Conservation (phyloP, 2,113 vertebrate genomes). For the Sinocyclocheilus anophthalmus region DNA sequence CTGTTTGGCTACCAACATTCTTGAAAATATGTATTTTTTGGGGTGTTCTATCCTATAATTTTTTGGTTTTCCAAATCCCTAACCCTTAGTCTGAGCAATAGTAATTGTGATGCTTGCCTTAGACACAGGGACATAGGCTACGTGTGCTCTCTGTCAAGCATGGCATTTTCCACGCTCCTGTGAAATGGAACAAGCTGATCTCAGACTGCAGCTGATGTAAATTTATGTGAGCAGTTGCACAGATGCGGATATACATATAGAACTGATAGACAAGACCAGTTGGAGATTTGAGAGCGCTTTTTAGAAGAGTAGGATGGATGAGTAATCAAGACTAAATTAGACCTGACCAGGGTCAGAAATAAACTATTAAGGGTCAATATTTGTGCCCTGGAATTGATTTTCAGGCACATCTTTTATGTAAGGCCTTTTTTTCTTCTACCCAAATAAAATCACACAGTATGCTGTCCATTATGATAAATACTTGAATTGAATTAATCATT, state of each 20-base stretch:
- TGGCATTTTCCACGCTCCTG: neutral
- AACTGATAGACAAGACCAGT: neutral
- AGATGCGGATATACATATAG: constrained; percentile 9
- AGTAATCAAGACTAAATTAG: neutral
- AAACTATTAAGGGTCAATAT: neutral
- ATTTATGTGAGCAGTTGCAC: neutral
- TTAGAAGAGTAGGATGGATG: neutral
- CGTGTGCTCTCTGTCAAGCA: neutral
- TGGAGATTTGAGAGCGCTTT: constrained; percentile 7
- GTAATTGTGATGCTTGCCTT: constrained; percentile 7
- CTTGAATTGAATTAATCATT: neutral
- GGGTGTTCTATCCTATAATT: neutral
- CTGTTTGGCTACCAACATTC: no score
- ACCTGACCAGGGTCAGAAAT: neutral
- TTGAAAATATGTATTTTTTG: neutral
- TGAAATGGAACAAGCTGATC: constrained; percentile 4
- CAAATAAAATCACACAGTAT: neutral
- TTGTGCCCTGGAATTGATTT: neutral
- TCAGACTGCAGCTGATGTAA: constrained; percentile 1
- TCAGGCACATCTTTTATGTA: no score
- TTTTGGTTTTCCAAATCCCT: neutral
- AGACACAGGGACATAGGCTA: neutral
- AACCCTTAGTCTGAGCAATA: neutral
- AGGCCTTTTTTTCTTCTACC: no score
- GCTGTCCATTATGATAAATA: neutral